Percentiles rank a stretch among this genome's conserved stretches.
phyloP scores from a whole-genome alignment of 2,797 vertebrate species.

The Apodemus agrarius region DNA sequence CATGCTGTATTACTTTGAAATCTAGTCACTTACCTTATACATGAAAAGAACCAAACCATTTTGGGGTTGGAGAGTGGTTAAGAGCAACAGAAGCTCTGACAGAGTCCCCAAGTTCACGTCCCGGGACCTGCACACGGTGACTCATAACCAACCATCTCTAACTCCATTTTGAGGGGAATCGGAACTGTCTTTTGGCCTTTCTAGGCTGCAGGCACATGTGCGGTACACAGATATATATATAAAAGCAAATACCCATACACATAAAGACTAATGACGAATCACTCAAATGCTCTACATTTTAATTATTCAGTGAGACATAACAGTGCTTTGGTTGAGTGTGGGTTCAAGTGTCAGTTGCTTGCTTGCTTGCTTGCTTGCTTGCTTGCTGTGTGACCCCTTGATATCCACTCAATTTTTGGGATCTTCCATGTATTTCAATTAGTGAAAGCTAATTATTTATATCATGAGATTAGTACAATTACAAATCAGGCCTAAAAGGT shows the following conservation, averaged over 20 bases:
- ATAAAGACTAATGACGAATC: conserved; percentile 9
- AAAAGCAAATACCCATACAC: not conserved
- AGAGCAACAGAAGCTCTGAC: not conserved
- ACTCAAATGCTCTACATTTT: not conserved
- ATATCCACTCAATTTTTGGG: conserved; percentile 4
- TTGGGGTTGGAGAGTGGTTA: not conserved
- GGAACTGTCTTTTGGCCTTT: not conserved
- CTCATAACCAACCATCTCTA: not conserved
- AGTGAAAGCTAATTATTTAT: not conserved
- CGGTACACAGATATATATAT: not conserved
- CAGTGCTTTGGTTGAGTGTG: not conserved
- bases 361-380: not conserved
- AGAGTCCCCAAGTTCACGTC: not conserved
- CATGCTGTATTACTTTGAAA: conserved; percentile 44
- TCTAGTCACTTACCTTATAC: not conserved
- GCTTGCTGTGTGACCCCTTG: not conserved
- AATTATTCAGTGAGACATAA: not conserved
- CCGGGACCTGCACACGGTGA: rapidly evolving
- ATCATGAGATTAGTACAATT: not conserved
- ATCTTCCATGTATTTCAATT: not conserved
- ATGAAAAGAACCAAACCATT: not conserved
- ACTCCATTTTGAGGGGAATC: not conserved
- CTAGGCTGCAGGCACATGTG: not conserved
- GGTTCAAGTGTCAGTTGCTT: not conserved
- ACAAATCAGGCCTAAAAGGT: conserved; percentile 22